Evolutionary conservation across 2,113 vertebrate species (phyloP).

Genomic region (Xiphophorus maculatus): DNA sequence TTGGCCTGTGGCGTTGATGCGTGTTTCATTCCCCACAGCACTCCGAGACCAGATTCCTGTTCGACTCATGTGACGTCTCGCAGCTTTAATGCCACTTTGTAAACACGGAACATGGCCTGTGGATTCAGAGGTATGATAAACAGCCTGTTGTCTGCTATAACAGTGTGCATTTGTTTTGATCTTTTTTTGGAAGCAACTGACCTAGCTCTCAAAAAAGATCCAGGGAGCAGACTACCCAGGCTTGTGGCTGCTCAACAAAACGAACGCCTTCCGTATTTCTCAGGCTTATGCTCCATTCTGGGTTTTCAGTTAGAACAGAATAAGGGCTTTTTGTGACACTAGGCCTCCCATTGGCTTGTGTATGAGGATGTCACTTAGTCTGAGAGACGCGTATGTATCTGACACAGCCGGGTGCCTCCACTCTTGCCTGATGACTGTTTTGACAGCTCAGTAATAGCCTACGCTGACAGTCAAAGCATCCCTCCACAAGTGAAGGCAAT

Average conservation of each 20-base stretch:
- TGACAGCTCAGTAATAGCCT: conserved; percentile 74
- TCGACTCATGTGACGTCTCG: conserved; percentile 11
- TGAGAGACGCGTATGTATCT: conserved; percentile 52
- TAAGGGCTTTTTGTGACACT: conserved; percentile 39
- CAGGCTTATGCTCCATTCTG: conserved; percentile 30
- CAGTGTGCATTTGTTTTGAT: conserved; percentile 47
- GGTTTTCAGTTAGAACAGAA: conserved; percentile 65
- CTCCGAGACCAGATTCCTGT: conserved; percentile 23
- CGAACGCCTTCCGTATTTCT: conserved; percentile 5
- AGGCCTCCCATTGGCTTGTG: conserved; percentile 25
- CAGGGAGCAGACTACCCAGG: conserved; percentile 1
- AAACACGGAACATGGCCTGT: conserved; percentile 25
- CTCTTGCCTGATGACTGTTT: conserved; percentile 67
- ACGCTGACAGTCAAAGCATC: conserved; percentile 61
- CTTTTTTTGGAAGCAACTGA: conserved; percentile 48
- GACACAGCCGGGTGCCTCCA: conserved; percentile 66
- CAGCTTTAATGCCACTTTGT: conserved; percentile 14
- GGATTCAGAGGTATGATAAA: conserved; percentile 45
- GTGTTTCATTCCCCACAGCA: conserved; percentile 16
- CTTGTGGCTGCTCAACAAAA: conserved; percentile 14
- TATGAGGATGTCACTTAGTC: conserved; percentile 37
- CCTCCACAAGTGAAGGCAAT: conserved; percentile 47
- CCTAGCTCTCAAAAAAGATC: conserved; percentile 28
- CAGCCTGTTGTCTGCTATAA: conserved; percentile 47
- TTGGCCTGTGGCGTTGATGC: conserved; percentile 29